A percentile compares a stretch with the other conserved stretches of the same genome.
Conservation (phyloP, 2,113 vertebrate species). For the Ornithorhynchus anatinus region DNA sequence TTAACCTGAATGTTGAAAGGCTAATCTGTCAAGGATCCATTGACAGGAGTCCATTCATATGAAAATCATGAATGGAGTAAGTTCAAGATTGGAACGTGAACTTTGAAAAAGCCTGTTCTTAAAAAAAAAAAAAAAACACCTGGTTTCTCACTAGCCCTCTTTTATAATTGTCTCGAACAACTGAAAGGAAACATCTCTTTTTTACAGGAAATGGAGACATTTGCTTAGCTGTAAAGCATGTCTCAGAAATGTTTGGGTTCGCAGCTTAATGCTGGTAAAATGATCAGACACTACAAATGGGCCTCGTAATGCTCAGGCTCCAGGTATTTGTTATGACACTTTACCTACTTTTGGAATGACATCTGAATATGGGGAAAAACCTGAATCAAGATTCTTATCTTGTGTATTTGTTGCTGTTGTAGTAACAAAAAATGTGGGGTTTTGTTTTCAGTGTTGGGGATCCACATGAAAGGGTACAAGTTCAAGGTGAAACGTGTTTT, state of each 20-base stretch:
- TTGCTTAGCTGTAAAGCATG: constrained; percentile 63
- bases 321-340: constrained; percentile 68
- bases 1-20: constrained; percentile 59
- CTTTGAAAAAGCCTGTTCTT: constrained; percentile 62
- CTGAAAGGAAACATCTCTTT: constrained; percentile 60
- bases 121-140: constrained; percentile 73
- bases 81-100: constrained; percentile 65
- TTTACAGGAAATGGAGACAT: constrained; percentile 52
- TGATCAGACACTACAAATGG: constrained; percentile 66
- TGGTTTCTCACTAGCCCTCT: constrained; percentile 53
- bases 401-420: constrained; percentile 54
- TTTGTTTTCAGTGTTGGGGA: too few species aligned
- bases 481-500: too few species aligned
- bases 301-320: constrained; percentile 54
- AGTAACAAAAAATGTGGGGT: too few species aligned
- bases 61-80: constrained; percentile 70
- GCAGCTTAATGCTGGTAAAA: constrained; percentile 48
- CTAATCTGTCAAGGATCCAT: constrained; percentile 68
- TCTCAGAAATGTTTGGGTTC: constrained; percentile 58
- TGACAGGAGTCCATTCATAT: constrained; percentile 70
- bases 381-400: constrained; percentile 52
- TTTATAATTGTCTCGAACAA: constrained; percentile 58
- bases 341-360: constrained; percentile 62
- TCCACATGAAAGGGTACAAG: too few species aligned
- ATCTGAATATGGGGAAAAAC: constrained; percentile 54